Conservation (phyloP, 2,113 vertebrate genomes). For the Seriola rivoliana region DNA sequence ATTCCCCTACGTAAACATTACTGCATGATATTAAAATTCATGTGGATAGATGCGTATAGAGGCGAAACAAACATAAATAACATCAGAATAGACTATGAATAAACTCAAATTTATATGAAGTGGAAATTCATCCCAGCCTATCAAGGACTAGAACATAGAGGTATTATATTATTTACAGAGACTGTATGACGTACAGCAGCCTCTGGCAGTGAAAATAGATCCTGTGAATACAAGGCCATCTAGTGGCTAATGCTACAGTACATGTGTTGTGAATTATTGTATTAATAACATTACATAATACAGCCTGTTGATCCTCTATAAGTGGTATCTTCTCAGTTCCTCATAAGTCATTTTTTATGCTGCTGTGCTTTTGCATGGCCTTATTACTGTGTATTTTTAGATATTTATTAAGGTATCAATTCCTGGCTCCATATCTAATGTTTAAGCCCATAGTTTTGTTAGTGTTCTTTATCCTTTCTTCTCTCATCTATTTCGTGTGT, state of each 20-base stretch:
- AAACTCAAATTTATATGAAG: constrained; percentile 2
- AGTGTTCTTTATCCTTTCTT: neutral
- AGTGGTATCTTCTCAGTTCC: neutral
- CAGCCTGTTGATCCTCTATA: constrained; percentile 22
- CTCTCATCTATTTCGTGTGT: neutral
- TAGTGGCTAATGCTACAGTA: constrained; percentile 54
- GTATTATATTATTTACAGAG: neutral
- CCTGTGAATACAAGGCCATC: constrained; percentile 54
- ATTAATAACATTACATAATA: constrained; percentile 48
- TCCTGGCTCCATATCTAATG: neutral
- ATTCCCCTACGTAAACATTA: neutral
- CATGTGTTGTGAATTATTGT: neutral
- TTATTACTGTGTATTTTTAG: too few relatives aligned
- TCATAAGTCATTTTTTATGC: neutral
- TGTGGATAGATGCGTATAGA: neutral
- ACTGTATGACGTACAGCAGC: neutral
- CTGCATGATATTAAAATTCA: neutral
- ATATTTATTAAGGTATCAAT: neutral
- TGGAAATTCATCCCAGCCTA: constrained; percentile 3
- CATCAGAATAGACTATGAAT: neutral
- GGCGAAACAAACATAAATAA: neutral
- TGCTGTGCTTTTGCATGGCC: neutral
- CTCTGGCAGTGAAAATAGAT: neutral
- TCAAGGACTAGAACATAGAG: neutral
- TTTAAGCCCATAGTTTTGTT: neutral